A percentile compares a stretch with the other conserved stretches of the same genome.
phyloP scores from a whole-genome alignment of 2,797 vertebrate genomes.

The Pelobates cultripes region DNA sequence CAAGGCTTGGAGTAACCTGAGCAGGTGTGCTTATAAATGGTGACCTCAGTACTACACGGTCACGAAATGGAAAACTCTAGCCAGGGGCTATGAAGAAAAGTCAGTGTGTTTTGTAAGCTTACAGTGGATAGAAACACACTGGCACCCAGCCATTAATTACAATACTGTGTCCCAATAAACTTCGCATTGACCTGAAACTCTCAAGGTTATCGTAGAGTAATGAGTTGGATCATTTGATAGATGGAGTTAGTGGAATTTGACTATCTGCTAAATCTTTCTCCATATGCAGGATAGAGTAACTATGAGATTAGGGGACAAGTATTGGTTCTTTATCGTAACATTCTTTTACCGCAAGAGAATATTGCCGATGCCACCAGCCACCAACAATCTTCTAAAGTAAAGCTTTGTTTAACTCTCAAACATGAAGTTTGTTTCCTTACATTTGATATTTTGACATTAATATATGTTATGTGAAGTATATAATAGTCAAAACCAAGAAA shows the following conservation, averaged over 20 bases:
- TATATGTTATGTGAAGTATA: too few species aligned
- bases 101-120: constrained; percentile 14
- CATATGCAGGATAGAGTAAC: not conserved
- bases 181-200: constrained; percentile 7
- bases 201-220: constrained; percentile 1
- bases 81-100: constrained; percentile 52
- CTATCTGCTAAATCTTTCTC: not conserved
- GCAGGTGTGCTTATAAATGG: constrained; percentile 66
- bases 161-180: constrained; percentile 15
- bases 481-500: too few species aligned
- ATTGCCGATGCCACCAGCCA: not conserved
- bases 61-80: constrained; percentile 38
- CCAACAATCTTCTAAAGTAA: not conserved
- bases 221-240: not conserved
- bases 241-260: not conserved
- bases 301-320: not conserved
- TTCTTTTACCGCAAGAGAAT: not conserved
- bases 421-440: too few species aligned
- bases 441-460: too few species aligned
- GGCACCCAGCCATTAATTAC: constrained; percentile 49
- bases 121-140: constrained; percentile 48
- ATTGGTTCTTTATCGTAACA: not conserved
- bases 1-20: constrained; percentile 47
- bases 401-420: too few species aligned
- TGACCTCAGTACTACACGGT: constrained; percentile 50